Evolutionary conservation across 2,113 vertebrate species (phyloP).

Genomic region (Limanda limanda): DNA sequence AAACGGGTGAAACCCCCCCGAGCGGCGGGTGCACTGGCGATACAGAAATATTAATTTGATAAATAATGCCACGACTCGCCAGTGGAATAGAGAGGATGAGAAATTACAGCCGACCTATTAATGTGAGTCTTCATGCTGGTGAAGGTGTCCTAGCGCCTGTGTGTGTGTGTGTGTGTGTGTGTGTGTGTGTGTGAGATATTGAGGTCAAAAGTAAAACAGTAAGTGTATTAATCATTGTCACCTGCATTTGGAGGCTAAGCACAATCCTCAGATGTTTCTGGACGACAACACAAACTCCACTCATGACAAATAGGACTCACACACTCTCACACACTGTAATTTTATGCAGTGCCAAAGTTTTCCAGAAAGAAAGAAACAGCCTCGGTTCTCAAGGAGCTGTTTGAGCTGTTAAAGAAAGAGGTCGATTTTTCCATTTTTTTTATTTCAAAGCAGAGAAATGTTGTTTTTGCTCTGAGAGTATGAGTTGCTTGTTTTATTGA

Average conservation of each 20-base stretch:
- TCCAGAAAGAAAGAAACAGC: constrained; percentile 29
- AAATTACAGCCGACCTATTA: constrained; percentile 7
- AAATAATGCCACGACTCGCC: constrained; percentile 24
- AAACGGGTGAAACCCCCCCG: not conserved
- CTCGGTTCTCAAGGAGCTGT: not conserved
- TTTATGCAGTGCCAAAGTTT: constrained; percentile 24
- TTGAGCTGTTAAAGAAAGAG: constrained; percentile 34
- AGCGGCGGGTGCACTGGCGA: constrained; percentile 7
- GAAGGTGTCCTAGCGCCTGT: no score
- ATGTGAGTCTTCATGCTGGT: not conserved
- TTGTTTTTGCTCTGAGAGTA: constrained; percentile 8
- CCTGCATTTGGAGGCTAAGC: constrained; percentile 27
- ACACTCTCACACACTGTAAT: constrained; percentile 46
- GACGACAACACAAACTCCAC: constrained; percentile 33
- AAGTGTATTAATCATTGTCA: constrained; percentile 57
- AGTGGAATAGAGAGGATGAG: constrained; percentile 7
- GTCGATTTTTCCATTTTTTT: not conserved
- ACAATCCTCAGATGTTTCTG: constrained; percentile 39
- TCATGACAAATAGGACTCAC: constrained; percentile 53
- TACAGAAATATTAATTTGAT: constrained; percentile 45
- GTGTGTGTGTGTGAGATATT: not conserved
- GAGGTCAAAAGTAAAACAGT: constrained; percentile 42
- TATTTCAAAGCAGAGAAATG: not conserved
- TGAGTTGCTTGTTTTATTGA: constrained; percentile 16
- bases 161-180: no score